Evolutionary conservation across 2,888 invertebrate species (phyloP).

Genomic region (Stenurella melanura): DNA sequence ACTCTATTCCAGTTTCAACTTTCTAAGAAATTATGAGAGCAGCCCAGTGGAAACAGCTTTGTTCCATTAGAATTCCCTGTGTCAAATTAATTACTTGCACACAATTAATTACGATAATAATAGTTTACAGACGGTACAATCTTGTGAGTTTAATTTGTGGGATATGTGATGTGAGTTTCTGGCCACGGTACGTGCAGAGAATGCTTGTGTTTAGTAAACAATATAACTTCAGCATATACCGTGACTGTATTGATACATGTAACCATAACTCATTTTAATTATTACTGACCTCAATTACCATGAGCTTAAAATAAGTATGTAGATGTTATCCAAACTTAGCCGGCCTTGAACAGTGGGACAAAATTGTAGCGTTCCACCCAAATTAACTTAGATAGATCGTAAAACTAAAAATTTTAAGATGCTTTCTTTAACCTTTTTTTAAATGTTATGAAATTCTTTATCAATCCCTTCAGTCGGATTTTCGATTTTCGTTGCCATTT

Average conservation of each 20-base stretch:
- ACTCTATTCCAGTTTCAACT: not conserved
- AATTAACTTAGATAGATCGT: too few species aligned
- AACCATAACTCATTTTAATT: not conserved
- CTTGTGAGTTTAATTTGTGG: constrained; percentile 25
- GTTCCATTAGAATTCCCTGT: constrained; percentile 39
- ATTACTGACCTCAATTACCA: not conserved
- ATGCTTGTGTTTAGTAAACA: constrained; percentile 24
- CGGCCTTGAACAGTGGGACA: too few species aligned
- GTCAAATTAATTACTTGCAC: constrained; percentile 44
- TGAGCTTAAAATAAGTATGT: too few species aligned
- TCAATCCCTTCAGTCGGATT: too few species aligned
- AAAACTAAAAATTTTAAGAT: too few species aligned
- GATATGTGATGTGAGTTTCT: constrained; percentile 10
- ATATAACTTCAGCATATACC: not conserved
- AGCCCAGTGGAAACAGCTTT: constrained; percentile 24
- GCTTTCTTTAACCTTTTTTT: too few species aligned
- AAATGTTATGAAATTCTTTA: too few species aligned
- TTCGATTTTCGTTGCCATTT: too few species aligned
- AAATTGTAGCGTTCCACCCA: too few species aligned
- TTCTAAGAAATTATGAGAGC: constrained; percentile 7
- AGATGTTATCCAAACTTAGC: too few species aligned
- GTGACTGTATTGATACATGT: not conserved
- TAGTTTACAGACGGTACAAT: constrained; percentile 39
- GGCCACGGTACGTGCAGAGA: constrained; percentile 17
- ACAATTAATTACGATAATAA: constrained; percentile 45